Evolutionary conservation across 53 echinoderm and acorn worm species (phyloP), one percentile per base, ranked within the genome.

Genomic region (Holothuria scabra): DNA sequence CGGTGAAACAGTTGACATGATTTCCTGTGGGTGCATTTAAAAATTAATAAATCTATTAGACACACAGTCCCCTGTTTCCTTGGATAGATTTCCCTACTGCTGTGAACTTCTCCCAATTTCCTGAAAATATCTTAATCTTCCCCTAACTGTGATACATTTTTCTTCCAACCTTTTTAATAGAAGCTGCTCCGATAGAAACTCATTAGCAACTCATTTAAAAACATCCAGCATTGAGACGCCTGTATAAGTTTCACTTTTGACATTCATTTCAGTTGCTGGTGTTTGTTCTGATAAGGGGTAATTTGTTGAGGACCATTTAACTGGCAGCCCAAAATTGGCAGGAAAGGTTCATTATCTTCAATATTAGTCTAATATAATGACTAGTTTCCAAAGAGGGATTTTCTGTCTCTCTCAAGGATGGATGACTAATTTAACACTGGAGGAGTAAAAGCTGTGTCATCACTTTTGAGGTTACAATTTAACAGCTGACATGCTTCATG

Each of bases 161-260:
- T 32, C 67, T 67, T 69, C 41, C 52, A 52, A 52, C 52, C 52
- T 52, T 16, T n/a, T 52, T 52, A 52, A 9, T 16, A 52, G 52
- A 52, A 41, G 41, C 18, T 33, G 69, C 18, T 10, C 22, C 34
- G 19, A 34, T 13, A 38, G 37, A 14, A 69, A 33, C 69, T 69
- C 69, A 69, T 69, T 69, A 69, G 31, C n/a, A 18, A 69, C 34
- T 69, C 37, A 19, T 69, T 69, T 69, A 69, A 69, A 69, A 35
- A 69, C 69, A 18, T 69, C n/a, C 19, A 21, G 38, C 69, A 37
- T 32, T 69, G 69, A 34, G 31, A 21, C 69, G 22, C 35, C 69
- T 23, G 30, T 69, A 69, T 69, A 38, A 69, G 69, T 69, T 69
- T 69, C 69, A 69, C 34, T 69, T 69, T 35, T n/a, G 69, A 69